Evolutionary conservation across 2,888 invertebrate species (phyloP).

Genomic region (Plagodis pulveraria): DNA sequence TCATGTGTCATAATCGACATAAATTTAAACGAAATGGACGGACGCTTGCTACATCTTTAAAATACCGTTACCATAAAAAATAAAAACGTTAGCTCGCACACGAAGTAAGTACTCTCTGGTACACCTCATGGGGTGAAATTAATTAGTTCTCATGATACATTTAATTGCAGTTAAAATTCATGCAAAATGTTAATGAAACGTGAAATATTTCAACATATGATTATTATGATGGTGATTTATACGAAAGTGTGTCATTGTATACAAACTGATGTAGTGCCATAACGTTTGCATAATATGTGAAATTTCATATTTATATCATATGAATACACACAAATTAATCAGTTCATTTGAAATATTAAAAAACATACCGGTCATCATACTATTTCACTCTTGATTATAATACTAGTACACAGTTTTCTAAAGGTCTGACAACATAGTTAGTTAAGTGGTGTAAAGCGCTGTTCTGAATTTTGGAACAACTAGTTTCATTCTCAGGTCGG

Average conservation of each 20-base stretch:
- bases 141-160: constrained; percentile 47
- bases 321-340: no score
- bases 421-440: no score
- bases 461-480: no score
- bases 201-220: constrained; percentile 11
- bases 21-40: not conserved
- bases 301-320: no score
- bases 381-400: no score
- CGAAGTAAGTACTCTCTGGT: constrained; percentile 20
- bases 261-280: no score
- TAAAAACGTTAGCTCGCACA: constrained; percentile 14
- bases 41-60: constrained; percentile 4
- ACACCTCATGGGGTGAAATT: constrained; percentile 42
- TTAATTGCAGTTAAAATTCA: constrained; percentile 27
- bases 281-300: no score
- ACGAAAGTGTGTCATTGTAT: constrained; percentile 2
- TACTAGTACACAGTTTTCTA: no score
- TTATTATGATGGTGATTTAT: constrained; percentile 7
- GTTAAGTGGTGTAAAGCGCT: no score
- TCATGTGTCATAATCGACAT: not conserved
- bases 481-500: no score
- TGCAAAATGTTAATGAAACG: constrained; percentile 11
- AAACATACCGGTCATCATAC: no score
- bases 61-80: constrained; percentile 5
- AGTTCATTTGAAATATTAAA: no score